Evolutionary conservation across 1,140 invertebrate species (phyloP), one percentile per base, ranked within the genome.

Genomic region (Acromyrmex echinatior): DNA sequence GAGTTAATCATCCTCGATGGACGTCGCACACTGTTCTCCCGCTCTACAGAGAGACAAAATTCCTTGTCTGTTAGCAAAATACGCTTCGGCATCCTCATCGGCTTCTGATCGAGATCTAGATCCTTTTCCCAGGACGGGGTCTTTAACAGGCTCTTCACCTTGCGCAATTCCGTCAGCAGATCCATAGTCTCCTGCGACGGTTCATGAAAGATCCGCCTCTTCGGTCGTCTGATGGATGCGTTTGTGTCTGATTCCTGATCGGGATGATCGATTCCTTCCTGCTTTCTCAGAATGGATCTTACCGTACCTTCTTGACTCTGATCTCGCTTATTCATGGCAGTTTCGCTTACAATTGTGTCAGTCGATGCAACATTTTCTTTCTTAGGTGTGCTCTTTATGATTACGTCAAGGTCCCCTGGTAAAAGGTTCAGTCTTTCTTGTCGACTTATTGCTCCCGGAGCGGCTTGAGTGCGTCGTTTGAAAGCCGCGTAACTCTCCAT

Each of bases 131-230:
- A 89, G 0, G 94, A 94, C 0, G 95, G 95, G 0, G 94, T 94
- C 18, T 92, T 94, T 12, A 95, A 66, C 21, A 93, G 77, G 68
- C 94, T 95, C 73, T 95, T 95, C 0, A 95, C 94, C 53, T 91
- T 93, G 9, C 93, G 91, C n/a, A 95, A 70, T 63, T 95, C 95
- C 0, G 94, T 93, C 21, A 95, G 56, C 14, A 95, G 71, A 82
- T 95, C 93, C 89, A 95, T 93, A 0, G 95, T 95, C 71, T 95
- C 95, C 77, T 95, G 95, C 0, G 94, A 95, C 2, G 94, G 95
- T 28, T 95, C 94, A 66, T 95, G 94, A n/a, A 93, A 65, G 51
- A 95, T 93, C 9, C 88, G 91, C 18, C 91, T 84, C 80, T 92
- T 91, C 3, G 92, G 88, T 65, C 92, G 82, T 35, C 90, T 88